Conservation (phyloP, 2,888 invertebrate species). For the Volucella inflata region DNA sequence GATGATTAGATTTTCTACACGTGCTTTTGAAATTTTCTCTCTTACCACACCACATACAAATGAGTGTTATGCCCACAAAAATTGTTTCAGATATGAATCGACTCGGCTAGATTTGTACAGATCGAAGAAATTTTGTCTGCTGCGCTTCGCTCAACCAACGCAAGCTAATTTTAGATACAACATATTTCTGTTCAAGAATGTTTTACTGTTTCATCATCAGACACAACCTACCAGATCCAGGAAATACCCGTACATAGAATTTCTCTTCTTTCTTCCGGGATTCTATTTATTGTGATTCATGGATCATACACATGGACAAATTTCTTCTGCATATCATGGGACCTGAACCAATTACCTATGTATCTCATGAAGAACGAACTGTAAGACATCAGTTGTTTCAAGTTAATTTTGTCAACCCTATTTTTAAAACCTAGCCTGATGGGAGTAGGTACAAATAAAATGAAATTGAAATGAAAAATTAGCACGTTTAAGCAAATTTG, state of each 20-base stretch:
- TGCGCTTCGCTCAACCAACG: slow-evolving; percentile 14
- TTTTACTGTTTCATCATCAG: background rate
- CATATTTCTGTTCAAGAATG: slow-evolving; percentile 25
- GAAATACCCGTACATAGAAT: background rate
- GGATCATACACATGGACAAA: background rate
- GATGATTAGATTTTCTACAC: slow-evolving; percentile 17
- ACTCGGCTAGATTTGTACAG: background rate
- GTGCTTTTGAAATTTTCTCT: slow-evolving; percentile 33
- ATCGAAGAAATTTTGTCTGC: slow-evolving; percentile 16
- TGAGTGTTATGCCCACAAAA: background rate
- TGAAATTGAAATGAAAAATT: slow-evolving; percentile 34
- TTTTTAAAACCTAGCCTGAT: slow-evolving; percentile 29
- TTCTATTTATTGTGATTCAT: too few relatives aligned
- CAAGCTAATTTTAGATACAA: slow-evolving; percentile 55
- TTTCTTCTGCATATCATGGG: slow-evolving; percentile 34
- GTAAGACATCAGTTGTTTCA: slow-evolving; percentile 4
- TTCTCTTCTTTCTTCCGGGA: background rate
- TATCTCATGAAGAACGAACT: too few relatives aligned
- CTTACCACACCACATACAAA: slow-evolving; percentile 18
- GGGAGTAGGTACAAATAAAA: background rate
- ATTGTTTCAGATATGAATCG: slow-evolving; percentile 51
- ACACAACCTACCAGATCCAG: background rate
- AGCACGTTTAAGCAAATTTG: slow-evolving; percentile 62
- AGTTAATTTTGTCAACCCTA: slow-evolving; percentile 26
- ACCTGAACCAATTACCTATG: slow-evolving; percentile 23